A percentile compares a stretch with the other conserved stretches of the same genome.
Evolutionary conservation across 2,113 vertebrate species (phyloP).

Genomic region (Xyrauchen texanus): DNA sequence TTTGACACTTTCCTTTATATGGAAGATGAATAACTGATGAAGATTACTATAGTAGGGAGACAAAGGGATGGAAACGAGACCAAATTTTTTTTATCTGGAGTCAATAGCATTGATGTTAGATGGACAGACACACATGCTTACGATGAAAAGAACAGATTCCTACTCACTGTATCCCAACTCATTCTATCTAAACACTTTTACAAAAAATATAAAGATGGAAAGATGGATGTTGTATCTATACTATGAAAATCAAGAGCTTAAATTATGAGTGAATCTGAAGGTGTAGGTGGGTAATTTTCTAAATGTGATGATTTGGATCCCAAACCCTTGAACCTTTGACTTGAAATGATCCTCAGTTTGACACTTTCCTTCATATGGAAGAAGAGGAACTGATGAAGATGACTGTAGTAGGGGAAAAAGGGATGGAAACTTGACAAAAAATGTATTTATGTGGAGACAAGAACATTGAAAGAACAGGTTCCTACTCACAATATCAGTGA

Average conservation of each 20-base stretch:
- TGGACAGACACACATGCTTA: too few relatives aligned
- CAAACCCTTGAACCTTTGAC: neutral
- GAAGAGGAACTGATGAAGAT: neutral
- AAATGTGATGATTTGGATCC: neutral
- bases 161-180: too few relatives aligned
- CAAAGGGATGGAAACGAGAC: too few relatives aligned
- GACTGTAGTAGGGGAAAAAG: neutral
- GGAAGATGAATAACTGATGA: neutral
- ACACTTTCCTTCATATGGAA: neutral
- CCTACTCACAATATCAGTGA: constrained; percentile 45
- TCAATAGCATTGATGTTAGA: too few relatives aligned
- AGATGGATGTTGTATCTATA: neutral
- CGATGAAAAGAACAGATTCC: too few relatives aligned
- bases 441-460: neutral
- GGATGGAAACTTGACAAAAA: neutral
- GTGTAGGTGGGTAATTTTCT: neutral
- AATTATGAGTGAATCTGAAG: constrained; percentile 5
- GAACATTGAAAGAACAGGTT: neutral
- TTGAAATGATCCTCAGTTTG: neutral
- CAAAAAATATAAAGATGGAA: too few relatives aligned
- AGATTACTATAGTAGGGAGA: too few relatives aligned
- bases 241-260: neutral
- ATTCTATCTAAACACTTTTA: too few relatives aligned
- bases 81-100: too few relatives aligned
- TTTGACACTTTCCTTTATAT: neutral